These are phyloP conservation scores for Hecatera dysodea DNA, from an alignment of 2,888 invertebrate species.

Conservation along the genomic window DNA sequence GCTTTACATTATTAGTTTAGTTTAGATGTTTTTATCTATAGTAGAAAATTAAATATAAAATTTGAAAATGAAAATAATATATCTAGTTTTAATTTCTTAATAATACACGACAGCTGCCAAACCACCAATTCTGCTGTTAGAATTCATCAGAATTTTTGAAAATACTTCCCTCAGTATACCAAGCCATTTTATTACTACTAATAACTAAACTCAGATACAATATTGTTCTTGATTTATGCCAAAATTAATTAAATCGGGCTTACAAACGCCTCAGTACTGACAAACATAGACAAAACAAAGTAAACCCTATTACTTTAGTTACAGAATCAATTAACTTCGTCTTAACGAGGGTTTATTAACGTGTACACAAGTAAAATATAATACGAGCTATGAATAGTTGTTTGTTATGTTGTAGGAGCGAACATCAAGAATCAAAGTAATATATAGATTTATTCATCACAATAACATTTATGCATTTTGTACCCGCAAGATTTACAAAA, in stretches of 20 bases:
- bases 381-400: not conserved
- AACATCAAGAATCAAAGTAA: not conserved
- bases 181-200: not conserved
- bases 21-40: too few relatives aligned
- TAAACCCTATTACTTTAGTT: conserved; percentile 44
- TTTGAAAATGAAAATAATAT: too few relatives aligned
- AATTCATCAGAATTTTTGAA: not conserved
- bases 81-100: too few relatives aligned
- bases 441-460: too few relatives aligned
- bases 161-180: too few relatives aligned
- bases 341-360: conserved; percentile 43
- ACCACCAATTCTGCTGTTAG: too few relatives aligned
- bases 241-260: conserved; percentile 42
- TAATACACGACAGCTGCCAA: too few relatives aligned
- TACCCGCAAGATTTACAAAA: too few relatives aligned
- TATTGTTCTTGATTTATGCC: conserved; percentile 19
- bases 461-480: too few relatives aligned
- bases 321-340: conserved; percentile 55
- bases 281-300: conserved; percentile 30
- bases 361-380: conserved; percentile 14
- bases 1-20: too few relatives aligned
- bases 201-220: conserved; percentile 1
- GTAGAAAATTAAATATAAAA: too few relatives aligned
- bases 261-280: conserved; percentile 26
- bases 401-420: not conserved